Base-by-base conservation (phyloP, 1,140 invertebrate genomes). In the Helicorthomorpha holstii region DNA sequence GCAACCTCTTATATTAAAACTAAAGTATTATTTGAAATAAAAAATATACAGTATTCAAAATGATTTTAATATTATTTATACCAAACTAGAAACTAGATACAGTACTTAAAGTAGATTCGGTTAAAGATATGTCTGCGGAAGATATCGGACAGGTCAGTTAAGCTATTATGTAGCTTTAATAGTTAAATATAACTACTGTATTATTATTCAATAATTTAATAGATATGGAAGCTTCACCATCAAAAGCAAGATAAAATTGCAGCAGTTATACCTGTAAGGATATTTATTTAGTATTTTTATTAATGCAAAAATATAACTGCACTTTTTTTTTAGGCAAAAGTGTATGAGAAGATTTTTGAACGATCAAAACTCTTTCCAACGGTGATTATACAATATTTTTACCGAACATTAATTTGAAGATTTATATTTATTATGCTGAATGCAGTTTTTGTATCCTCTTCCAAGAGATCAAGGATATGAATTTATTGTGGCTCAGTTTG, bases 391-490 rank as follows among this genome's bases (percentile, higher is more conserved):
- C 16, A 27, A 3, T 16, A 49, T 46, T 12, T 46, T 46, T 10
- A 46, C 7, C 7, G 19, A 46, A 4, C 12, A 46, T 46, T 46
- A 21, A 46, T 10, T 46, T 51, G 22, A 55, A 47, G 34, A 21
- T 56, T 16, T 57, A 12, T 44, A 24, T 45, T 55, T 50, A 26
- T 46, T 52, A 34, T 60, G 38, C 48, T 53, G 51, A 7, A 64
- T 66, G 55, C 59, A 74, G 58, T 94, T 94, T 68, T 54, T 94
- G 24, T 75, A 90, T 56, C 82, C 88, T 3, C 59, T 94, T 38
- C 87, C 86, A 2, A 71, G 84, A 56, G 73, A 77, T 22, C 76
- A 85, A 61, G 88, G 89, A 14, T 92, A 86, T 67, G 89, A 94
- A 66, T 92, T 91, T 62, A 79, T 90, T 51, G 72, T 92, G 65